These are phyloP conservation scores for Phragmatobia fuliginosa DNA, from an alignment of 2,888 invertebrate species.

Conservation along the genomic window DNA sequence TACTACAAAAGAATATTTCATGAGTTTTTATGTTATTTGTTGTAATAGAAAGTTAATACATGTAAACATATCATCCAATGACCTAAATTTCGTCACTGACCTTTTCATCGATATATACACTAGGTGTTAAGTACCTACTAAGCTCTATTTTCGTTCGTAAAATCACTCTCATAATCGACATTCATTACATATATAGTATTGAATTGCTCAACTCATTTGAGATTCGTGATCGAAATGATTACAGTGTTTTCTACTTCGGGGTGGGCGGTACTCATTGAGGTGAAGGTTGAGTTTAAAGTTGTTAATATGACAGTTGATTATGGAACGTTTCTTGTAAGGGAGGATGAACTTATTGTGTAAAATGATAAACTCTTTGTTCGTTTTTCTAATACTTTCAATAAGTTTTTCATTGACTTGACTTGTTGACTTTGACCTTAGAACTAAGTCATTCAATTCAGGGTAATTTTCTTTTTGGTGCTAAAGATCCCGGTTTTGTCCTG, in stretches of 20 bases:
- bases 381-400: too few relatives aligned
- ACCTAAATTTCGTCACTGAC: slow-evolving; percentile 8
- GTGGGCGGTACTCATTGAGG: slow-evolving; percentile 34
- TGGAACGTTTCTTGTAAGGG: not conserved
- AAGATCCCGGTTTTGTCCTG: not conserved
- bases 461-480: not conserved
- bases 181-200: slow-evolving; percentile 19
- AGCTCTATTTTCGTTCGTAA: slow-evolving; percentile 3
- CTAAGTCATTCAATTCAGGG: not conserved
- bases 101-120: slow-evolving; percentile 7
- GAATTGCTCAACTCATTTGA: slow-evolving; percentile 26
- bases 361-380: too few relatives aligned
- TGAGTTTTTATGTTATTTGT: not conserved
- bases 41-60: not conserved
- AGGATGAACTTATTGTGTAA: too few relatives aligned
- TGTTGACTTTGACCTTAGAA: not conserved
- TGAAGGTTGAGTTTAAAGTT: slow-evolving; percentile 34
- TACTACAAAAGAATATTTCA: not conserved
- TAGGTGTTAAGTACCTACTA: not conserved
- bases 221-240: slow-evolving; percentile 36
- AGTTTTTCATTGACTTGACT: too few relatives aligned
- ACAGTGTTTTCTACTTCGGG: slow-evolving; percentile 39
- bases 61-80: not conserved
- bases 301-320: slow-evolving; percentile 4
- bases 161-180: slow-evolving; percentile 12